Percentiles rank a stretch among this genome's conserved stretches.
Evolutionary conservation across 2,888 invertebrate genomes (phyloP).

Genomic region (Phania funesta): DNA sequence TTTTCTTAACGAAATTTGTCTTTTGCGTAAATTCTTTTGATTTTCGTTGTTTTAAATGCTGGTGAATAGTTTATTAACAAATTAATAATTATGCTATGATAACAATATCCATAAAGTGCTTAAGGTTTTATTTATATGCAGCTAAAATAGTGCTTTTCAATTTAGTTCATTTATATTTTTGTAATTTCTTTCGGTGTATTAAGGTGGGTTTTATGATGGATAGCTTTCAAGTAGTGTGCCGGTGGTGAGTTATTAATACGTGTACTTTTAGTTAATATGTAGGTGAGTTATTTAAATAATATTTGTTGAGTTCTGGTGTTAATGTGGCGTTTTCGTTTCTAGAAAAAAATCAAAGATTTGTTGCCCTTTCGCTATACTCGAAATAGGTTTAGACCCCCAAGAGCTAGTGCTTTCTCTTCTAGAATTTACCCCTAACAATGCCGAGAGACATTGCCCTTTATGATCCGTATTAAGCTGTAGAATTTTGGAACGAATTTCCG

Average conservation of each 20-base stretch:
- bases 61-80: conserved; percentile 10
- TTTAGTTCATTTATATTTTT: neutral
- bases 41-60: neutral
- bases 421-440: no score
- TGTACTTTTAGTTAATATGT: neutral
- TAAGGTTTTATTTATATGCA: neutral
- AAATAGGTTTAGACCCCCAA: no score
- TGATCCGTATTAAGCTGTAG: no score
- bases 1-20: neutral
- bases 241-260: conserved; percentile 17
- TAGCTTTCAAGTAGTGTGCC: neutral
- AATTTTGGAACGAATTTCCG: no score
- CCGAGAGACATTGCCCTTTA: no score
- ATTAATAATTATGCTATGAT: neutral
- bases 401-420: no score
- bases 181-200: conserved; percentile 17
- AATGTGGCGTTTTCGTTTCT: neutral
- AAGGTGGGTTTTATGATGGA: conserved; percentile 12
- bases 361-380: no score
- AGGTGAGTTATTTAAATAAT: neutral
- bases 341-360: no score
- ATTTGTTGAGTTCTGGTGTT: neutral
- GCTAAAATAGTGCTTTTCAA: no score
- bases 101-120: conserved; percentile 12
- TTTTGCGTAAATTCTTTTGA: conserved; percentile 8